phyloP scores from a whole-genome alignment of 2,113 vertebrate genomes.

The Aptenodytes patagonicus region DNA sequence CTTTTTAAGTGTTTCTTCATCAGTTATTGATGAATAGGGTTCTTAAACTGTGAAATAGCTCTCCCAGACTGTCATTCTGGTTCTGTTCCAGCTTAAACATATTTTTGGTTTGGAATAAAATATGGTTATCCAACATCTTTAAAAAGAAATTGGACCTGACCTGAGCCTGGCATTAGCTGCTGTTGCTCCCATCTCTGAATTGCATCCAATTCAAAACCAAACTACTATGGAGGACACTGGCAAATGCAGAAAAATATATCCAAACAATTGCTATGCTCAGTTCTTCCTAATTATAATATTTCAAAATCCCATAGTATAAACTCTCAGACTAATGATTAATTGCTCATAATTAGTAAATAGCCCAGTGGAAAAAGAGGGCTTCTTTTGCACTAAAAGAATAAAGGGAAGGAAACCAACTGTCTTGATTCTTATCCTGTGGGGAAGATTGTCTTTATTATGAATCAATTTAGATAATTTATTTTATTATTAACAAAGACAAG shows the following conservation, averaged over 20 bases:
- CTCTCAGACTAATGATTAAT: neutral
- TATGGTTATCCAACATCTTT: constrained; percentile 26
- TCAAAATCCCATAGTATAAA: neutral
- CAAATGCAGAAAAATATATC: neutral
- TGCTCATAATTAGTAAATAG: constrained; percentile 34
- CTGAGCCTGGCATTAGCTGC: constrained; percentile 53
- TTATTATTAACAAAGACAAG: constrained; percentile 14
- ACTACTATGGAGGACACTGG: neutral
- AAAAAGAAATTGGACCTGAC: constrained; percentile 48
- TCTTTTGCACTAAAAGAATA: neutral
- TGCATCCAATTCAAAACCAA: constrained; percentile 39
- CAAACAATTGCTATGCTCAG: neutral
- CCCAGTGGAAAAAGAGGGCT: neutral
- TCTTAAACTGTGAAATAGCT: neutral
- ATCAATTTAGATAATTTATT: neutral
- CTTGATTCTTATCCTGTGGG: neutral
- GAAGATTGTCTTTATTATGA: constrained; percentile 24
- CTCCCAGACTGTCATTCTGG: constrained; percentile 26
- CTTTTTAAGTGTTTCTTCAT: neutral
- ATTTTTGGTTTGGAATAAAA: constrained; percentile 51
- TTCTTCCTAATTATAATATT: constrained; percentile 16
- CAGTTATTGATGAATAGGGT: neutral
- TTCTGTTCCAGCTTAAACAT: constrained; percentile 58
- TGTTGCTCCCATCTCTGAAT: constrained; percentile 50
- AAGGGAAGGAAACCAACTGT: constrained; percentile 18